phyloP scores from a whole-genome alignment of 2,113 vertebrate species.

The Dicaeum eximium region DNA sequence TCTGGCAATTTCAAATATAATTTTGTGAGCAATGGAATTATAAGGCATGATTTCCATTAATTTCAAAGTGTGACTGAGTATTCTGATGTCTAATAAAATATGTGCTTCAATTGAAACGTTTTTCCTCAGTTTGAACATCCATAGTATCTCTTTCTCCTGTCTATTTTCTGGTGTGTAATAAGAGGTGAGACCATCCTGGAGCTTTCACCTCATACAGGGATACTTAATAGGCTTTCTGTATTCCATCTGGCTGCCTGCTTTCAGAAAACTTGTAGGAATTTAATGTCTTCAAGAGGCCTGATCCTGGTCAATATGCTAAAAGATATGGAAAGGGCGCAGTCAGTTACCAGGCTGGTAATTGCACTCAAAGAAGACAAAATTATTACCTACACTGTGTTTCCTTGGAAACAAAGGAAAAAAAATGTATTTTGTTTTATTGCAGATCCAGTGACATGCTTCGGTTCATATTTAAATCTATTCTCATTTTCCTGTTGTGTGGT shows the following conservation, averaged over 20 bases:
- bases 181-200: not conserved
- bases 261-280: not conserved
- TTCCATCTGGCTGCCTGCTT: not conserved
- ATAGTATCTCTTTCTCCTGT: not conserved
- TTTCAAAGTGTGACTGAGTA: not conserved
- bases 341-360: not conserved
- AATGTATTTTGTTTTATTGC: not conserved
- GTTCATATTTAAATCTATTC: not conserved
- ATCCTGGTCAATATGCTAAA: not conserved
- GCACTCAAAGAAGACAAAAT: not conserved
- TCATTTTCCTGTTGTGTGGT: not conserved
- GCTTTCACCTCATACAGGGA: not conserved
- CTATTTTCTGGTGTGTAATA: not conserved
- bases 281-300: not conserved
- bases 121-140: not conserved
- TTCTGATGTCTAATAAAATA: not conserved
- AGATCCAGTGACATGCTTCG: not conserved
- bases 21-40: not conserved
- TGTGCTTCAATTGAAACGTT: not conserved
- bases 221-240: not conserved
- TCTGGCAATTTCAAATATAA: not conserved
- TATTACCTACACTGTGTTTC: not conserved
- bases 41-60: not conserved
- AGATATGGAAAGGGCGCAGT: not conserved
- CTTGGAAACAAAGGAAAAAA: not conserved